Base-by-base conservation (phyloP, 2,797 vertebrate species). In the Iguana delicatissima region DNA sequence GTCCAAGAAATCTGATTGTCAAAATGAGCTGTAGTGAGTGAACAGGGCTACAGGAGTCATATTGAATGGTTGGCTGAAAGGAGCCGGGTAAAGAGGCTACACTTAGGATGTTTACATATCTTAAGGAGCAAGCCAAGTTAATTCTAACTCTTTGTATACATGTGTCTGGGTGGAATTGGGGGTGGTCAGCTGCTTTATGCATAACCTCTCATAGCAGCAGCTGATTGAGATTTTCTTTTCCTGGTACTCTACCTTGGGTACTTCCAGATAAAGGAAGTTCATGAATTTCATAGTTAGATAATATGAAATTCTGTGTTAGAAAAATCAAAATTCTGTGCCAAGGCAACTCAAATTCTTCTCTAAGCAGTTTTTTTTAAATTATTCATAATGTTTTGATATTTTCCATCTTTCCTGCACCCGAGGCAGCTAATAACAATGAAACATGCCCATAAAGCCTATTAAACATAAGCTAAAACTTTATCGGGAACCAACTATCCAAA, bases 1-100 rank as follows among this genome's bases (percentile, higher is more conserved):
- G 89, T 92, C 89, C 95, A 96, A 96, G 96, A 96, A 96, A 96
- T 96, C 92, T 79, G 95, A 96, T 95, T 96, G 96, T 96, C 94
- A 94, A 76, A 92, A 93, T 95, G 96, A 92, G 94, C 92, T 97
- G 91, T 89, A 90, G 81, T 92, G 93, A 95, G 92, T 52, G 93
- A 96, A 96, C 94, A 91, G 89, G 95, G 93, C 90, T 95, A 85
- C 81, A 16, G 97, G 96, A 97, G 93, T 97, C 97, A 97, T 84
- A 74, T 94, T 95, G 95, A 94, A 94, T 92, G 92, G 92, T 92
- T 55, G 1, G 94, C 87, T 93, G 93, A 89, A 95, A 88, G 74
- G 90, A 91, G 85, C 92, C 91, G 52, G 88, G 62, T 93, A 95
- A 84, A 89, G 50, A 88, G 85, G 69, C 74, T 91, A 91, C 84